Evolutionary conservation across 2,888 invertebrate species (phyloP).

Genomic region (Bruchidius siliquastri): DNA sequence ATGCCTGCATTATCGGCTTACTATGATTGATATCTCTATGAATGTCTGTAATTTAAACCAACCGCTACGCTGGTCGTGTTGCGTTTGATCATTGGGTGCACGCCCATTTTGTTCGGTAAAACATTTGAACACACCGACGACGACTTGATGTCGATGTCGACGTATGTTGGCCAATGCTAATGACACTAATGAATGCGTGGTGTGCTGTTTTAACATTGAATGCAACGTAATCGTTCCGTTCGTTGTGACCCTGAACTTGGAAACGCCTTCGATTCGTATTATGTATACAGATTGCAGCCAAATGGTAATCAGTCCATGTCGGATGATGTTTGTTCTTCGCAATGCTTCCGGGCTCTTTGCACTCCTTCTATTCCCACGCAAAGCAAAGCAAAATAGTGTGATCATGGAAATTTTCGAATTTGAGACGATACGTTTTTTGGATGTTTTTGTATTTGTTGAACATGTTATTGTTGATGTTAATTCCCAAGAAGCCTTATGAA

Average conservation of each 20-base stretch:
- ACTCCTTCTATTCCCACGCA: too few species aligned
- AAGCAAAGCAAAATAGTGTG: too few species aligned
- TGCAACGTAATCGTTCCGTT: not conserved
- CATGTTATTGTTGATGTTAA: too few species aligned
- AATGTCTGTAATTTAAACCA: not conserved
- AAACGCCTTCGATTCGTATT: not conserved
- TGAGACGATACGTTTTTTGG: too few species aligned
- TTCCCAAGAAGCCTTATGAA: too few species aligned
- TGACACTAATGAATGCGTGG: not conserved
- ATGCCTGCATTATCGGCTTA: not conserved
- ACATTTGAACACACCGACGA: not conserved
- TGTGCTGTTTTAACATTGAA: not conserved
- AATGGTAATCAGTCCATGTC: not conserved
- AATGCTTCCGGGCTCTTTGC: not conserved
- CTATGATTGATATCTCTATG: not conserved
- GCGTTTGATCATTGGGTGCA: not conserved
- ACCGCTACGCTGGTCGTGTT: not conserved
- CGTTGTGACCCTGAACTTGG: not conserved
- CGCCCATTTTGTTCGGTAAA: not conserved
- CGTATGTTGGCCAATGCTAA: not conserved
- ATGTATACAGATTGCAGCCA: not conserved
- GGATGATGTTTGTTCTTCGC: not conserved
- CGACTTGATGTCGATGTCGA: too few species aligned
- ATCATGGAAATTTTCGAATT: too few species aligned
- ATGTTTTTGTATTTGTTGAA: too few species aligned